Evolutionary conservation across 2,888 invertebrate genomes (phyloP).

Genomic region (Acholoe squamosa): DNA sequence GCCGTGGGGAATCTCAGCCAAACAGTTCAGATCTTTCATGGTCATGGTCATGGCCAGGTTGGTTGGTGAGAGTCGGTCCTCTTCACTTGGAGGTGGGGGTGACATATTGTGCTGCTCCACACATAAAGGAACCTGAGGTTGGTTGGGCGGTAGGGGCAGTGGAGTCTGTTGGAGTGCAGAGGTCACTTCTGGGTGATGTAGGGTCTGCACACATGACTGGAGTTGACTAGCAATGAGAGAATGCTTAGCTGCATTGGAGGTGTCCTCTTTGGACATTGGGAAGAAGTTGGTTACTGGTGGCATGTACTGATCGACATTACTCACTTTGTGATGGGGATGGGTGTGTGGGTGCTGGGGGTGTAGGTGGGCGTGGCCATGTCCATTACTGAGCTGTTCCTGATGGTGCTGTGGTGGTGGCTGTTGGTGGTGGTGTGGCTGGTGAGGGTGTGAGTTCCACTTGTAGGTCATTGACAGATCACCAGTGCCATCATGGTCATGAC

Average conservation of each 20-base stretch:
- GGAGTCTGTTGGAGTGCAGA: conserved; percentile 46
- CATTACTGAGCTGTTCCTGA: not conserved
- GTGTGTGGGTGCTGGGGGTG: not conserved
- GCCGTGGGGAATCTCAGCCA: conserved; percentile 24
- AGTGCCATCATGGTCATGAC: not conserved
- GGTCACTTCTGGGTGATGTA: conserved; percentile 40
- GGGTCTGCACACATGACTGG: conserved; percentile 43
- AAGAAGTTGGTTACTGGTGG: conserved; percentile 18
- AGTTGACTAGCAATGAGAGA: conserved; percentile 26
- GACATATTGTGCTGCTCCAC: conserved; percentile 60
- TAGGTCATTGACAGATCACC: not conserved
- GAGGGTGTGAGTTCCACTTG: conserved; percentile 12
- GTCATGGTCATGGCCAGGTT: conserved; percentile 49
- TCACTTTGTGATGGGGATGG: not conserved
- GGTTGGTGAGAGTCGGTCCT: conserved; percentile 29
- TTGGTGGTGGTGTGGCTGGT: not conserved
- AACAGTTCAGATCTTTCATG: conserved; percentile 49
- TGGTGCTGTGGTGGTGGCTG: conserved; percentile 2
- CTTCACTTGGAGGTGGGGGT: not conserved
- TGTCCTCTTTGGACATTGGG: not conserved
- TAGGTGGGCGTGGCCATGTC: not conserved
- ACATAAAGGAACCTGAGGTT: conserved; percentile 40
- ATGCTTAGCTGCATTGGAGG: not conserved
- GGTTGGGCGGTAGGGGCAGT: conserved; percentile 21
- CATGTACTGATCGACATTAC: conserved; percentile 37